phyloP scores from a whole-genome alignment of 2,113 vertebrate genomes.

The Nannospalax galili region DNA sequence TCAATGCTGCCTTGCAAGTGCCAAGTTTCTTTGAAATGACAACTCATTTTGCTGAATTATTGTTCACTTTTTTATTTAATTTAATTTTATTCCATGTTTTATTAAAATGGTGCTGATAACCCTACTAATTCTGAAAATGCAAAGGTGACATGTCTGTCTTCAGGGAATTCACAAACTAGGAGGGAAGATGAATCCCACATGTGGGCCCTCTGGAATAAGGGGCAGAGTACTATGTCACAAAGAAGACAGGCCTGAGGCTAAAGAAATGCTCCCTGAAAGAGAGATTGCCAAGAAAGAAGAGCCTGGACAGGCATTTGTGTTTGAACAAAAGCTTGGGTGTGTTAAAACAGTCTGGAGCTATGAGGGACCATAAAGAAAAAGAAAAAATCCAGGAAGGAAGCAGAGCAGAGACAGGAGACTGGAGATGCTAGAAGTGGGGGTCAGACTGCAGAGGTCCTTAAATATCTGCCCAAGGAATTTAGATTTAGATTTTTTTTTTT shows the following conservation, averaged over 20 bases:
- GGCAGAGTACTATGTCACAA: not conserved
- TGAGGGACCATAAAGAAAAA: not conserved
- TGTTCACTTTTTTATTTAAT: constrained; percentile 12
- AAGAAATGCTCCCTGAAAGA: not conserved
- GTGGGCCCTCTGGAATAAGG: not conserved
- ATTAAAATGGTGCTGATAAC: constrained; percentile 20
- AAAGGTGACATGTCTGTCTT: not conserved
- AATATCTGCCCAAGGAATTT: not conserved
- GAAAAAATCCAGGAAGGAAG: not conserved
- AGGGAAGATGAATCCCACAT: not conserved
- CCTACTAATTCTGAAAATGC: not conserved
- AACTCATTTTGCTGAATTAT: not conserved
- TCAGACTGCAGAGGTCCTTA: not conserved
- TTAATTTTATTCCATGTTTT: constrained; percentile 38
- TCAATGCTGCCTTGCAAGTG: not conserved
- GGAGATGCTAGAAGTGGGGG: not conserved
- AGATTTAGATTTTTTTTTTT: too few species aligned
- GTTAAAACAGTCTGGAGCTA: not conserved
- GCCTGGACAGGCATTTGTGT: not conserved
- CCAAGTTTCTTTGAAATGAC: constrained; percentile 13
- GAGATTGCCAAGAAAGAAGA: not conserved
- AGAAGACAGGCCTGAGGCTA: not conserved
- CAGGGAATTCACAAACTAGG: not conserved
- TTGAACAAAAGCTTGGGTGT: not conserved
- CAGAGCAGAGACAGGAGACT: not conserved